Evolutionary conservation across 2,888 invertebrate genomes (phyloP), one percentile per base, ranked within the genome.

Genomic region (Pachycephus smyrnensis): DNA sequence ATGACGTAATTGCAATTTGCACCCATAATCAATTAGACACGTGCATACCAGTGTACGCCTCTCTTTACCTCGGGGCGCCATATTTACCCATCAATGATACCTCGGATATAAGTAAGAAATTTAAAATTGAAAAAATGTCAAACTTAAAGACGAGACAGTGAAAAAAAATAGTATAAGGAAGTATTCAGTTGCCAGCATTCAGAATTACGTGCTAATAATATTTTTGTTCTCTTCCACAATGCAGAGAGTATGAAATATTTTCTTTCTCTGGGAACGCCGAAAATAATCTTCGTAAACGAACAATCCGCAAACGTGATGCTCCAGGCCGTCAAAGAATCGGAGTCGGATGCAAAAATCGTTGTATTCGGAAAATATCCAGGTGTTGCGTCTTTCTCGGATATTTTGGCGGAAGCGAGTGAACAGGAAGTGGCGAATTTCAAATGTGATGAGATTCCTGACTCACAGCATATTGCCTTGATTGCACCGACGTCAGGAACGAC

Each of bases 401-500:
- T 77, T 3, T 71, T 77, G 15, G 69, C 35, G 36, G 37, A 71
- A 30, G 31, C 31, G 23, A 33, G 33, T 30, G 74, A 36, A 23
- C 12, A 69, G n/a, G 33, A 75, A 31, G 75, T 77, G 23, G 15
- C 69, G 55, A 69, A 30, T 15, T 77, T 75, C 40, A 11, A 1
- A 31, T 75, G 75, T 69, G 30, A 75, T 80, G 12, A 73, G 77
- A 71, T 77, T 83, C 33, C 73, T 76, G 69, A 80, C 73, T 79
- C 79, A 1, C 76, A 80, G 0, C 75, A 85, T n/a, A 84, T 88
- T 0, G 85, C 85, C 0, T 30, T 84, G 11, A 84, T 91, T 4
- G 33, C 90, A 2, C 90, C 86, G 68, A 89, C 91, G 0, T 91
- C 91, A 0, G 91, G 91, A 1, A 89, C 89, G 0, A 91, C 90